Conservation (phyloP, 1,140 invertebrate species). For the Eumeta japonica region DNA sequence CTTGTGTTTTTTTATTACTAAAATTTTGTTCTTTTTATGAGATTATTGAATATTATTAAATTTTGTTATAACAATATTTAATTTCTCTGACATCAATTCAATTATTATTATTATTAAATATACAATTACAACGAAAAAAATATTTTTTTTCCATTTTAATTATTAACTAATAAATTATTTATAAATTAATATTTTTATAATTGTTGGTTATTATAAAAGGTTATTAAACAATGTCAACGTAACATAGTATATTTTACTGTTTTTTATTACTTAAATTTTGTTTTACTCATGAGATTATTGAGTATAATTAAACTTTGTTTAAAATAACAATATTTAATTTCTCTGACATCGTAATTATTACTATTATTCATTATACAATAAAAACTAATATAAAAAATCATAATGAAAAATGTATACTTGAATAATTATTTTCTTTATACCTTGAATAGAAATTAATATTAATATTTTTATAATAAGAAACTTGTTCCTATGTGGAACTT, state of each 20-base stretch:
- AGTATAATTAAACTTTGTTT: too few relatives aligned
- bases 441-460: too few relatives aligned
- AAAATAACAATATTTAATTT: too few relatives aligned
- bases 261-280: too few relatives aligned
- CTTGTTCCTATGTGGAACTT: too few relatives aligned
- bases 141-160: not conserved
- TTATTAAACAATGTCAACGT: not conserved
- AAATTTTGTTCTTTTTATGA: not conserved
- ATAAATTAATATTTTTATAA: not conserved
- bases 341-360: too few relatives aligned
- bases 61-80: not conserved
- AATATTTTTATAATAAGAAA: too few relatives aligned
- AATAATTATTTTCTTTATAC: too few relatives aligned
- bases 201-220: not conserved
- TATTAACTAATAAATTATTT: not conserved
- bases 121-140: not conserved
- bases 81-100: not conserved
- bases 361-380: too few relatives aligned
- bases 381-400: not conserved
- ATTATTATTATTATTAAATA: not conserved
- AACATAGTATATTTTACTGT: not conserved
- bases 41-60: not conserved
- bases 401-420: too few relatives aligned
- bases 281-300: too few relatives aligned
- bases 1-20: too few relatives aligned